Percentiles rank a stretch among this genome's conserved stretches.
These are phyloP conservation scores for Zeuzera pyrina DNA, from an alignment of 2,888 invertebrate species.

Conservation along the genomic window DNA sequence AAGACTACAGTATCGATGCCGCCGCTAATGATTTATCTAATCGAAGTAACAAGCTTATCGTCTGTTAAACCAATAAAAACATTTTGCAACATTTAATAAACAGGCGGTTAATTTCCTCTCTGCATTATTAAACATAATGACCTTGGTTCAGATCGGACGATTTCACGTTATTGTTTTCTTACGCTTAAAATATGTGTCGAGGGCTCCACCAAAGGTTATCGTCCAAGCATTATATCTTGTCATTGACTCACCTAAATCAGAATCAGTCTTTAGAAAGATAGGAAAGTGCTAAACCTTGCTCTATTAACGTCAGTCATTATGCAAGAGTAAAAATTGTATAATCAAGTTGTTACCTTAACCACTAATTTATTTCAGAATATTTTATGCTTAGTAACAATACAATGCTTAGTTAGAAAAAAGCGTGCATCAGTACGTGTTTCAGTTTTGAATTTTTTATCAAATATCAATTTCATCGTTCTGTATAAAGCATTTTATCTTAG, in stretches of 20 bases:
- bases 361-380: too few relatives aligned
- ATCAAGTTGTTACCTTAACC: too few relatives aligned
- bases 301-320: conserved; percentile 5
- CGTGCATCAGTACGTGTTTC: too few relatives aligned
- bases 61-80: conserved; percentile 16
- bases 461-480: too few relatives aligned
- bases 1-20: too few relatives aligned
- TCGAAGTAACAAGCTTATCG: conserved; percentile 21
- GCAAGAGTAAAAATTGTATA: conserved; percentile 4
- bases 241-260: conserved; percentile 23
- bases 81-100: conserved; percentile 37
- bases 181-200: conserved; percentile 66
- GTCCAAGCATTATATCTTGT: conserved; percentile 32
- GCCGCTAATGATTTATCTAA: conserved; percentile 5
- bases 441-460: too few relatives aligned
- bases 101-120: conserved; percentile 48
- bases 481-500: too few relatives aligned
- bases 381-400: too few relatives aligned
- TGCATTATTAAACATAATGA: conserved; percentile 36
- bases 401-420: too few relatives aligned
- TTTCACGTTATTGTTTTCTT: conserved; percentile 70
- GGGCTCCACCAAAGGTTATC: conserved; percentile 61
- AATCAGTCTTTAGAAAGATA: conserved; percentile 11
- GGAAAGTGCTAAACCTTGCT: conserved; percentile 1
- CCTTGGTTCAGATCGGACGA: conserved; percentile 59